Conservation (phyloP, 1,140 invertebrate species). For the Sarcophaga peregrina region DNA sequence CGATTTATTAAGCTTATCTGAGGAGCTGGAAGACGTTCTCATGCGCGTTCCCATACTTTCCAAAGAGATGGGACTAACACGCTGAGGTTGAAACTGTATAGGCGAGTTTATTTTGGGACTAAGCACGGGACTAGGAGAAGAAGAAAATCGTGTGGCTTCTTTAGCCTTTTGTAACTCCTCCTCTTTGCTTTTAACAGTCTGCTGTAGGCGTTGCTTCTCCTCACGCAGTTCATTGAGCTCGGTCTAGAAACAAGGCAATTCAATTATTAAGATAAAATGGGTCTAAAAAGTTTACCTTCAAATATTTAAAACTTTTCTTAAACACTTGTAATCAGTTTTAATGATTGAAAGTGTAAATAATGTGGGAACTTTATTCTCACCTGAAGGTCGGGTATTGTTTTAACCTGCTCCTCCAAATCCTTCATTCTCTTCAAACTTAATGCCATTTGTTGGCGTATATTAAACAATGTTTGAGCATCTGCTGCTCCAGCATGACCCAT, state of each 20-base stretch:
- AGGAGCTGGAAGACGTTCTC: constrained; percentile 55
- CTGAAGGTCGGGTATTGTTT: constrained; percentile 84
- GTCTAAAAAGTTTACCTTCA: too few species aligned
- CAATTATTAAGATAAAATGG: too few species aligned
- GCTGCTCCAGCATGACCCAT: constrained; percentile 42
- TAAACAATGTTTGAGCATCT: constrained; percentile 59
- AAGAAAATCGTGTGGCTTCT: constrained; percentile 61
- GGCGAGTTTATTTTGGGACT: constrained; percentile 54
- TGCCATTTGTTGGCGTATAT: constrained; percentile 73
- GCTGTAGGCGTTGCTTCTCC: constrained; percentile 76
- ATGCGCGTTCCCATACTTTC: constrained; percentile 60
- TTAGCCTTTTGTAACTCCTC: constrained; percentile 66
- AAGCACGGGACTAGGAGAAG: constrained; percentile 53
- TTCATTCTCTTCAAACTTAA: constrained; percentile 79
- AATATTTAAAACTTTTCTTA: background rate
- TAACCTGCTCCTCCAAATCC: constrained; percentile 87
- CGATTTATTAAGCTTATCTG: constrained; percentile 43
- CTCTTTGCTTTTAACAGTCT: constrained; percentile 71
- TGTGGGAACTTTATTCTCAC: constrained; percentile 65
- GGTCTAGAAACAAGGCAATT: constrained; percentile 65
- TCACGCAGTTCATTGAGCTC: constrained; percentile 79
- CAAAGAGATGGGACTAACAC: constrained; percentile 61
- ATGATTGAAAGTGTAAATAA: background rate
- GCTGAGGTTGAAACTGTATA: constrained; percentile 61
- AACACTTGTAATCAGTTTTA: background rate